These are phyloP conservation scores for Melopsittacus undulatus DNA, from an alignment of 2,797 vertebrate species.

Conservation along the genomic window DNA sequence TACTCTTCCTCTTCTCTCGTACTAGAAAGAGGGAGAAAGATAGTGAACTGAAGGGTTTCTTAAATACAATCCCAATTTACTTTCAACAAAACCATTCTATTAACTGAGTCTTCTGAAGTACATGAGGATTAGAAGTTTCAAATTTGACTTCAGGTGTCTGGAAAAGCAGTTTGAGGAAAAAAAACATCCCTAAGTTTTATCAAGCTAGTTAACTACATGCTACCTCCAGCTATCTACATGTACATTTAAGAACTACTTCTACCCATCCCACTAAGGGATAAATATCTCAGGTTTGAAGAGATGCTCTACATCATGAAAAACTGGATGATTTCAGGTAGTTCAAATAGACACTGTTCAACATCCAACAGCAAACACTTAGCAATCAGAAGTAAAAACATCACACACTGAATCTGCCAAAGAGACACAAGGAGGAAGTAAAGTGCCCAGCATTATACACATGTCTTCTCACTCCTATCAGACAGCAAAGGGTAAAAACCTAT, in stretches of 20 bases:
- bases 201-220: not conserved
- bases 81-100: not conserved
- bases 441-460: accelerated
- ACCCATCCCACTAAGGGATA: not conserved
- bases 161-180: not conserved
- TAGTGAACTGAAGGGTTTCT: constrained; percentile 48
- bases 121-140: not conserved
- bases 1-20: constrained; percentile 97
- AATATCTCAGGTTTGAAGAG: not conserved
- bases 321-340: not conserved
- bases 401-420: not conserved
- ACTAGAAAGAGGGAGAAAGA: constrained; percentile 80
- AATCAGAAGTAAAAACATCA: not conserved
- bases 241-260: not conserved
- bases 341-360: not conserved
- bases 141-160: not conserved
- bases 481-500: not conserved
- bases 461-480: not conserved
- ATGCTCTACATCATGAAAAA: not conserved
- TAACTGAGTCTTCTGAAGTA: not conserved
- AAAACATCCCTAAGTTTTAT: not conserved
- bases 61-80: not conserved
- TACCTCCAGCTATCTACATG: not conserved
- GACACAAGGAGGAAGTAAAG: not conserved
- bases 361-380: not conserved